Percentiles rank a stretch among this genome's conserved stretches.
These are phyloP conservation scores for Rhagoletis pomonella DNA, from an alignment of 1,140 invertebrate species.

Conservation along the genomic window DNA sequence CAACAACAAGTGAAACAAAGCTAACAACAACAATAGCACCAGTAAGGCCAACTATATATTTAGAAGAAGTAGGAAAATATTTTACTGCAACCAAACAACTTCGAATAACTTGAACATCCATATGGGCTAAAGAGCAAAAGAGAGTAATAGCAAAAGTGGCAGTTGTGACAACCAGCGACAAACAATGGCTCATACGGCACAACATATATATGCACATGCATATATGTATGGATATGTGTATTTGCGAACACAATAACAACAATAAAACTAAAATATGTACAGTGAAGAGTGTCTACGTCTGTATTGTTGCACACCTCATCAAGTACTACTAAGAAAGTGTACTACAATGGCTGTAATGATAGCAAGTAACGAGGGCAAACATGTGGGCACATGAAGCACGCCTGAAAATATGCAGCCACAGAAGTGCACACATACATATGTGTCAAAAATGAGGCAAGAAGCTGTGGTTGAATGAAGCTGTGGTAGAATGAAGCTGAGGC, in stretches of 20 bases:
- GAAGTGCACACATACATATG: not conserved
- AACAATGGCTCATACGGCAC: slow-evolving; percentile 17
- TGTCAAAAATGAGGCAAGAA: not conserved
- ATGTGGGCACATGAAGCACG: not conserved
- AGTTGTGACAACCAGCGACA: slow-evolving; percentile 33
- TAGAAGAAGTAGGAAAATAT: not conserved
- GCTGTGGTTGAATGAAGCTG: slow-evolving; percentile 18
- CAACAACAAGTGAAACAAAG: not conserved
- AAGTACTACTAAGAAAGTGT: slow-evolving; percentile 24
- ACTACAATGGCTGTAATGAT: slow-evolving; percentile 18
- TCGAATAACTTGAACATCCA: slow-evolving; percentile 26
- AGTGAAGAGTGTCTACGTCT: not conserved
- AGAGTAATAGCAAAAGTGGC: slow-evolving; percentile 49
- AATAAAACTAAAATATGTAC: not conserved
- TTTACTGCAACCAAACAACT: not conserved
- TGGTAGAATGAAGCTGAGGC: slow-evolving; percentile 18
- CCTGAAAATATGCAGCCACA: slow-evolving; percentile 27
- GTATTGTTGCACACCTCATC: slow-evolving; percentile 42
- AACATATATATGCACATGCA: not conserved
- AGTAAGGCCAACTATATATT: too few species aligned
- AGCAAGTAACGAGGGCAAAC: not conserved
- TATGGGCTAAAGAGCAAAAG: slow-evolving; percentile 42
- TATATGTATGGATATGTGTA: too few species aligned
- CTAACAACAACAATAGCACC: not conserved
- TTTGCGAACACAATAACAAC: not conserved